These are phyloP conservation scores for Sphaerophoria rueppellii DNA, from an alignment of 2,888 invertebrate genomes.

Conservation along the genomic window DNA sequence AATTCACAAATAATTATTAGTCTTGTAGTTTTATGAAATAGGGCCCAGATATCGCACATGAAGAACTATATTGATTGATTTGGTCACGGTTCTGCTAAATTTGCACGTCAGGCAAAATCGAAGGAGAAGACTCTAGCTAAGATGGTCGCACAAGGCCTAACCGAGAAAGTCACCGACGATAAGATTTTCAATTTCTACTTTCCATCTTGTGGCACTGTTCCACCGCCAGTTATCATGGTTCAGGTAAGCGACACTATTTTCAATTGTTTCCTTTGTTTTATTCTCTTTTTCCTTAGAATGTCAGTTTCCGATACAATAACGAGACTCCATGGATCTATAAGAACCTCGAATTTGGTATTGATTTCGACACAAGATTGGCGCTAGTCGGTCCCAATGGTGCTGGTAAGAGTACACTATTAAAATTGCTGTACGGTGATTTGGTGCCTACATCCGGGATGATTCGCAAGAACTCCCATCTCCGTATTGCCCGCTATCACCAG, in stretches of 20 bases:
- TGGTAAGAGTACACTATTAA: conserved; percentile 98
- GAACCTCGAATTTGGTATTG: conserved; percentile 99
- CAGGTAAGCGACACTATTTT: conserved; percentile 84
- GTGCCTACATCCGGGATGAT: conserved; percentile 98
- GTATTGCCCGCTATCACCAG: conserved; percentile 99
- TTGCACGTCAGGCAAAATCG: conserved; percentile 99
- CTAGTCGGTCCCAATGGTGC: conserved; percentile 99
- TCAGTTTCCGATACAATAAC: conserved; percentile 96
- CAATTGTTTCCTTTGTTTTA: not conserved
- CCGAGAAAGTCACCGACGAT: conserved; percentile 96
- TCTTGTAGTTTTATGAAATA: no score
- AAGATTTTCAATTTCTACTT: conserved; percentile 97
- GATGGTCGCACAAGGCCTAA: conserved; percentile 99
- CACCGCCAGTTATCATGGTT: conserved; percentile 99
- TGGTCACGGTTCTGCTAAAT: conserved; percentile 99
- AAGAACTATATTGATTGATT: conserved; percentile 99
- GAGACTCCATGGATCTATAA: conserved; percentile 95
- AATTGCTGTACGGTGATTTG: conserved; percentile 97
- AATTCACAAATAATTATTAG: no score
- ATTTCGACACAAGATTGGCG: conserved; percentile 97
- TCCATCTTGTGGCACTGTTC: conserved; percentile 96
- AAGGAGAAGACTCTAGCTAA: conserved; percentile 99
- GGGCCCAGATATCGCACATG: conserved; percentile 99
- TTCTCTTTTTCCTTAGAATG: conserved; percentile 86
- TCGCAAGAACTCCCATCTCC: conserved; percentile 97